Percentiles rank a stretch among this genome's conserved stretches.
Evolutionary conservation across 1,140 invertebrate genomes (phyloP).

Genomic region (Neuroterus valhalla): DNA sequence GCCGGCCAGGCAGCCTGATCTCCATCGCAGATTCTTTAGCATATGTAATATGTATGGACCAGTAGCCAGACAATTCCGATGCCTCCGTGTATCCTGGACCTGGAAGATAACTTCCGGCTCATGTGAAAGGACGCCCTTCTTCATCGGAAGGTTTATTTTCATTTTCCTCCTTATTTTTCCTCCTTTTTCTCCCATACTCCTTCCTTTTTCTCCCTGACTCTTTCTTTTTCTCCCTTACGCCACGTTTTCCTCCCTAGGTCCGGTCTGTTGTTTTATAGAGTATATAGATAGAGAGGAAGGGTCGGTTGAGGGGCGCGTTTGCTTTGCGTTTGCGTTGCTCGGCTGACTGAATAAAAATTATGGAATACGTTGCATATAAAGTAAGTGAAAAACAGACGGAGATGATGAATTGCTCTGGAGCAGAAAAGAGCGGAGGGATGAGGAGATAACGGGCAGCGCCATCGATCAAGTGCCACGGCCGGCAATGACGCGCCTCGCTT

Average conservation of each 20-base stretch:
- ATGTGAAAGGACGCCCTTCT: constrained; percentile 43
- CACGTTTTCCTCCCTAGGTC: constrained; percentile 40
- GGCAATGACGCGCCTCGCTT: constrained; percentile 66
- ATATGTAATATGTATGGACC: constrained; percentile 66
- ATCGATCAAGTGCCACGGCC: constrained; percentile 71
- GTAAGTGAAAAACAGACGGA: constrained; percentile 75
- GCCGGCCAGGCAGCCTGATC: constrained; percentile 46
- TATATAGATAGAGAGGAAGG: constrained; percentile 42
- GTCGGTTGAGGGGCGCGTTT: constrained; percentile 45
- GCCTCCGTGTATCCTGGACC: constrained; percentile 36
- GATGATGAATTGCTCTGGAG: constrained; percentile 71
- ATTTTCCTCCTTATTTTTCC: constrained; percentile 40
- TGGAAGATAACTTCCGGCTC: constrained; percentile 44
- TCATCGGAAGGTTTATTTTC: constrained; percentile 34
- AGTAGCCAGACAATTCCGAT: constrained; percentile 51
- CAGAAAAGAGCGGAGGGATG: constrained; percentile 53
- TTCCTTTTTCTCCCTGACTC: too few relatives aligned
- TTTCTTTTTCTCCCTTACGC: too few relatives aligned
- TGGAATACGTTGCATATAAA: constrained; percentile 76
- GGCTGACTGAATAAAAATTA: constrained; percentile 75
- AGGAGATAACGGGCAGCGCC: constrained; percentile 72
- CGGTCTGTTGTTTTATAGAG: constrained; percentile 51
- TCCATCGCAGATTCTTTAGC: constrained; percentile 68
- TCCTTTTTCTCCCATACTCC: too few relatives aligned
- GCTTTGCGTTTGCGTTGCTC: constrained; percentile 40